Base-by-base conservation (phyloP, 92 coral and sea anemone genomes). In the Scolanthus callimorphus region DNA sequence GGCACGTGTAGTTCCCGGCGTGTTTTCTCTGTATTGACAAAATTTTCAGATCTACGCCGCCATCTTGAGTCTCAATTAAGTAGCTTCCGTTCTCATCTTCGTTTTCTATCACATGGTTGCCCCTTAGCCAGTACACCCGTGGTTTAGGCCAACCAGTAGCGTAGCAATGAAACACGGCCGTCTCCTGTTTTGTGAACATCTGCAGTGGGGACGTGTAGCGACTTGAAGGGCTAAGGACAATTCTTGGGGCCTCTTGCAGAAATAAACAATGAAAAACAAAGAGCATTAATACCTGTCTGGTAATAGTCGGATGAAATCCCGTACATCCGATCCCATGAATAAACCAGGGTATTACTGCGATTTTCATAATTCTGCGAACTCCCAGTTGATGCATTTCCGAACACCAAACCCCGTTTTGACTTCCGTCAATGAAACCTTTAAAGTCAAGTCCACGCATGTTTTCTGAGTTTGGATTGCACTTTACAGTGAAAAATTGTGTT, bases 1-100 rank as follows among this genome's bases (percentile, higher is more conserved):
- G 69, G 20, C 79, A 71, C 13, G 28, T 17, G 56, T 51, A 71
- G 4, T 17, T 15, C 9, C 57, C 79, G 3, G 20, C 61, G 11
- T 51, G 39, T 12, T 17, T 4, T 10, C 21, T 8, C 4, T 31
- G n/a, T 0, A 22, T 29, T 13, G 60, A 47, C 8, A n/a, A 38
- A 21, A 70, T 49, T 31, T n/a, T 25, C 31, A 70, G 29, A 10
- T n/a, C 38, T 10, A 50, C 59, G 19, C 24, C 54, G 19, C 20
- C 39, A 25, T 27, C 38, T 48, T 11, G 45, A 6, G 2, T 29
- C 50, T 1, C 51, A 45, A 38, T 22, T 19, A 13, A 2, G 23
- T 26, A 34, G 15, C 17, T 31, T 34, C 38, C 50, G 31, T 48
- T 29, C 43, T 6, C 47, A 19, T 60, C 26, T 11, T 2, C 30